Conservation (phyloP, 2,797 vertebrate species). For the Furcifer pardalis region DNA sequence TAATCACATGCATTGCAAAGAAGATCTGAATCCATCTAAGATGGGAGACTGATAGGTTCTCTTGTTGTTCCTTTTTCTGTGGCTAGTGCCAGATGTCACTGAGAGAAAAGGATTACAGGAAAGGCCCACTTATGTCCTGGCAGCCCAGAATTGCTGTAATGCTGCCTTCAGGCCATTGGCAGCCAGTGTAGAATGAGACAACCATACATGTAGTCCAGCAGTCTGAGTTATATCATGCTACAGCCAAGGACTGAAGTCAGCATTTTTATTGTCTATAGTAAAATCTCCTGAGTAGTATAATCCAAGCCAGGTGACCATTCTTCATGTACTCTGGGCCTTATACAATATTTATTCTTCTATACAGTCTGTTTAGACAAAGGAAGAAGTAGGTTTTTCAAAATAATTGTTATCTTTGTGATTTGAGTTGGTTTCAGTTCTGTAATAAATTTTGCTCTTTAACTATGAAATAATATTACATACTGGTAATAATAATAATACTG, state of each 20-base stretch:
- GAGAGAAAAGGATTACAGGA: not conserved
- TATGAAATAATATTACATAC: not conserved
- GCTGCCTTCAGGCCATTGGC: conserved; percentile 19
- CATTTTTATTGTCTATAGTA: conserved; percentile 16
- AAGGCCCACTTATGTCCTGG: not conserved
- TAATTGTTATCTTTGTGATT: not conserved
- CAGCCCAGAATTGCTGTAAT: conserved; percentile 15
- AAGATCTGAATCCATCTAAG: not conserved
- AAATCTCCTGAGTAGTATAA: conserved; percentile 27
- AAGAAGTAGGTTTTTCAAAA: not conserved
- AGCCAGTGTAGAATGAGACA: conserved; percentile 20
- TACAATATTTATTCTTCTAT: not conserved
- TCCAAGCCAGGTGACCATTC: conserved; percentile 18
- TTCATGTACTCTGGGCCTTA: not conserved
- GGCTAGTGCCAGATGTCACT: not conserved
- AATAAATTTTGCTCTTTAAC: not conserved
- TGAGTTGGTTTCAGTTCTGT: not conserved
- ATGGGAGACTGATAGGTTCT: not conserved
- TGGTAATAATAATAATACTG: not conserved
- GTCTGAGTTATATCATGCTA: conserved; percentile 24
- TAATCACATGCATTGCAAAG: not conserved
- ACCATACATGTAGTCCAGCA: conserved; percentile 1
- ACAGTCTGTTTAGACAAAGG: not conserved
- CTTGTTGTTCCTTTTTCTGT: not conserved
- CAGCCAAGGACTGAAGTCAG: conserved; percentile 25